Percentiles rank a stretch among this genome's conserved stretches.
phyloP scores from a whole-genome alignment of 2,113 vertebrate species.

The Leucosticte australis region DNA sequence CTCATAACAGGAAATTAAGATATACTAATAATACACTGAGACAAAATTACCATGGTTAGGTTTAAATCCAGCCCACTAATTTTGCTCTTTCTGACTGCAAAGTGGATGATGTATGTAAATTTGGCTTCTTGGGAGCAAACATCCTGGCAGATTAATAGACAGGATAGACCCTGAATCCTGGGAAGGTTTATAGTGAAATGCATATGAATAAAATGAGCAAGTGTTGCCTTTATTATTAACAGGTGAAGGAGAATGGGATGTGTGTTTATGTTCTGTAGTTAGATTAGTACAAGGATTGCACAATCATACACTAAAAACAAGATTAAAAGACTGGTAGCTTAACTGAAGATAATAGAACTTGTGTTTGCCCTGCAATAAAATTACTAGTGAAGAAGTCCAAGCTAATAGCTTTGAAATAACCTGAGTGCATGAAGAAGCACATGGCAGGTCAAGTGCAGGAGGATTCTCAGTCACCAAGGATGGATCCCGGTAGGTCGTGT shows the following conservation, averaged over 20 bases:
- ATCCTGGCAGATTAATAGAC: background rate
- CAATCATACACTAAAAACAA: background rate
- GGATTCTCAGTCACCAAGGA: background rate
- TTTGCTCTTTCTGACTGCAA: background rate
- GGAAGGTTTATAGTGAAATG: background rate
- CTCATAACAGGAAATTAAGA: background rate
- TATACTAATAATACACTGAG: background rate
- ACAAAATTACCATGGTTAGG: background rate
- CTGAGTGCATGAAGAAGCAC: background rate
- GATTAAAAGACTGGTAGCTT: background rate
- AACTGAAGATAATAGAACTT: background rate
- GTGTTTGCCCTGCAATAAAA: background rate
- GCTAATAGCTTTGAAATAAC: background rate
- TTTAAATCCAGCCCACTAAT: background rate
- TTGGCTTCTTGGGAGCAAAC: background rate
- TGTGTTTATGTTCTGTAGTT: accelerated
- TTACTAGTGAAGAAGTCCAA: background rate
- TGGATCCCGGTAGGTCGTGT: background rate
- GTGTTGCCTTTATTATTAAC: background rate
- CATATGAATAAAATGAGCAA: background rate
- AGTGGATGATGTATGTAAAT: background rate
- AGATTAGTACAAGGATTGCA: background rate
- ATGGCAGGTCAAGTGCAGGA: background rate
- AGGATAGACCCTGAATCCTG: background rate
- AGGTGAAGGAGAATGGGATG: background rate